Base-by-base conservation (phyloP, 2,113 vertebrate species). In the Brachyhypopomus occidentalis region DNA sequence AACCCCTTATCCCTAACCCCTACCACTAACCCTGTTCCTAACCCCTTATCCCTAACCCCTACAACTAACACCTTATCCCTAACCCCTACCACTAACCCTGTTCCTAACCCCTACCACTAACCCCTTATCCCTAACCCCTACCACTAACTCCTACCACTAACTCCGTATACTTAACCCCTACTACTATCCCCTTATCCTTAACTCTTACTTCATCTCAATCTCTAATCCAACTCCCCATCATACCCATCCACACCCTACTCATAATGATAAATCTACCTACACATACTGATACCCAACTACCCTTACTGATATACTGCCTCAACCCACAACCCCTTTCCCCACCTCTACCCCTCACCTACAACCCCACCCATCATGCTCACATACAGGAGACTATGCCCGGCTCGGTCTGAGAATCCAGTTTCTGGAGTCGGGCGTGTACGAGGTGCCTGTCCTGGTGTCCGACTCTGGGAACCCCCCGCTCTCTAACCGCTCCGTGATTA, bases 401-500 rank as follows among this genome's bases (percentile, higher is more conserved):
- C 95, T 99, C 16, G 94, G 95, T 48, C 77, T 98, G 83, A 91
- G 95, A 5, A 93, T 96, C 88, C 94, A 96, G 63, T 97, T 97
- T 86, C 91, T 99, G 88, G 96, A 98, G 78, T 95, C 97, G 0
- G 97, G 97, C 0, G 86, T 98, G 86, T 99, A 99, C 0, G 97
- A 98, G 0, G 96, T 99, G 38, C 97, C 97, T 0, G 79, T 99
- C 83, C 91, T 92, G 0, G 95, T 99, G 85, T 96, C 96, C 0
- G 97, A 99, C 91, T 99, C 97, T 0, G 97, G 97, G 23, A 99
- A 99, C 91, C 97, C 97, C 0, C 96, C 97, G 0, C 74, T 98
- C 89, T 97, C 95, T 88, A 98, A 97, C 90, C 95, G 91, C 0
- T 97, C 97, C 0, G 2, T 96, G 88, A 96, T 99, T 89, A 97